Evolutionary conservation across 2,888 invertebrate species (phyloP).

Genomic region (Trypoxylon attenuatum): DNA sequence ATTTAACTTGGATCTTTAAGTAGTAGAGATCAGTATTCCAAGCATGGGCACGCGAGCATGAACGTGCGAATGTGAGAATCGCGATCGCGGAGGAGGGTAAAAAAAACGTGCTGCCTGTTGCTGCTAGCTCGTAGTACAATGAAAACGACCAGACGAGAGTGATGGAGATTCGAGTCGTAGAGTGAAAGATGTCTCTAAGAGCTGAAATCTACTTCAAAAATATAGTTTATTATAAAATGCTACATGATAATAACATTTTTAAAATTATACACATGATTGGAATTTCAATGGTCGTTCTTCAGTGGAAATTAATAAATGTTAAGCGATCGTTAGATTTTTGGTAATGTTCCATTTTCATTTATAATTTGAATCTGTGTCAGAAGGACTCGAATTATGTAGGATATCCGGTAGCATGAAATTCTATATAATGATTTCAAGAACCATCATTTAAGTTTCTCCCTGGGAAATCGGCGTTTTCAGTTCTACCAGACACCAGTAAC

Average conservation of each 20-base stretch:
- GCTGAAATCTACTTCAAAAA: conserved; percentile 49
- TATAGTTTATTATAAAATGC: conserved; percentile 49
- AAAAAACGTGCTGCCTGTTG: conserved; percentile 60
- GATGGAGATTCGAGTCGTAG: conserved; percentile 16
- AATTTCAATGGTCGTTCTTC: too few species aligned
- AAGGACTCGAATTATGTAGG: background rate
- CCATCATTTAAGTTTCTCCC: conserved; percentile 10
- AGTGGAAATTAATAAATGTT: too few species aligned
- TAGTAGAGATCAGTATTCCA: background rate
- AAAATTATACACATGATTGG: background rate
- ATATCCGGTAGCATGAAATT: background rate
- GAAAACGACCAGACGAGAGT: conserved; percentile 49
- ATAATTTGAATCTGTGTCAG: too few species aligned
- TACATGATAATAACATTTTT: background rate
- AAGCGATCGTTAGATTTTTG: too few species aligned
- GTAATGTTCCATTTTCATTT: too few species aligned
- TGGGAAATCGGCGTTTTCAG: conserved; percentile 28
- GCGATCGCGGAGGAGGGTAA: conserved; percentile 37
- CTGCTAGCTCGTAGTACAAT: conserved; percentile 45
- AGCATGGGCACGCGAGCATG: conserved; percentile 5
- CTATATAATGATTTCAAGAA: conserved; percentile 30
- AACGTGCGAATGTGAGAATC: conserved; percentile 30
- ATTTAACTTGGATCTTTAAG: background rate
- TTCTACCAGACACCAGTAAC: conserved; percentile 47
- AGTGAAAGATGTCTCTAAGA: conserved; percentile 52